Conservation (phyloP, 2,888 invertebrate genomes). For the Zygogramma bicolorata region DNA sequence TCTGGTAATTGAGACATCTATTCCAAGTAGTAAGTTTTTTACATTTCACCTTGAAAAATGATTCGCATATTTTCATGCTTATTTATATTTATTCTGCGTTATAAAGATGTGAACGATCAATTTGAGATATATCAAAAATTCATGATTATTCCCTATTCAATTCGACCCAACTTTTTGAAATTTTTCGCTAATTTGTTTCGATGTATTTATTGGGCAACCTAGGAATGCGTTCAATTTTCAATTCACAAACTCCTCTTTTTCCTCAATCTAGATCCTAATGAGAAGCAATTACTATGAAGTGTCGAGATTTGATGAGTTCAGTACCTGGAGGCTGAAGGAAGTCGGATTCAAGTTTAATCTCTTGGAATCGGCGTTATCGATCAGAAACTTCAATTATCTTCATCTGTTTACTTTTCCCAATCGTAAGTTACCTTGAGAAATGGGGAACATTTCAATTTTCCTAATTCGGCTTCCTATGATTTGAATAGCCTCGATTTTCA, state of each 20-base stretch:
- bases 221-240: neutral
- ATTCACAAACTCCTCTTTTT: neutral
- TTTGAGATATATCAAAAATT: no score
- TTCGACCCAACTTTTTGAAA: no score
- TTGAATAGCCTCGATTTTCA: neutral
- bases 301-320: slow-evolving; percentile 1
- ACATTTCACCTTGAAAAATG: no score
- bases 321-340: neutral
- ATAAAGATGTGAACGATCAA: no score
- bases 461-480: neutral
- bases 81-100: no score
- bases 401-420: slow-evolving; percentile 5
- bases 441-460: neutral
- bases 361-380: neutral
- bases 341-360: neutral
- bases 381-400: neutral
- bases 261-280: neutral
- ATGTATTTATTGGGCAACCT: neutral
- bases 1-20: no score
- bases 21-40: no score
- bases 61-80: no score
- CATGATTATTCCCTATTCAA: no score
- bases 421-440: neutral
- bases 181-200: neutral
- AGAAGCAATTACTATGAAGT: neutral